Evolutionary conservation across 2,888 invertebrate genomes (phyloP).

Genomic region (Acholoe squamosa): DNA sequence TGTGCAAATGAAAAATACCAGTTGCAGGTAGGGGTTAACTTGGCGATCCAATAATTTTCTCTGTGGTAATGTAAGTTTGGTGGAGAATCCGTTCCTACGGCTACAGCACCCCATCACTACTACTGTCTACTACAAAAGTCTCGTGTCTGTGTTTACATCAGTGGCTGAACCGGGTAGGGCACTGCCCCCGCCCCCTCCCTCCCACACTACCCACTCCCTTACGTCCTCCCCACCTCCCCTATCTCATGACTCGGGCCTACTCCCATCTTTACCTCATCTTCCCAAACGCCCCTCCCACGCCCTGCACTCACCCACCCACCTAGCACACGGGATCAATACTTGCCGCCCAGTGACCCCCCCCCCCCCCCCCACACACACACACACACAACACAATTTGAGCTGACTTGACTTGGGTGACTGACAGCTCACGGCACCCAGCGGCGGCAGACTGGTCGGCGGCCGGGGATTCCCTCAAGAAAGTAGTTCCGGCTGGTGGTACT

Average conservation of each 20-base stretch:
- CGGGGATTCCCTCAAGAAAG: conserved; percentile 55
- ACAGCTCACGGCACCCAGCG: neutral
- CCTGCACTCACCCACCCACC: neutral
- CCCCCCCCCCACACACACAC: neutral
- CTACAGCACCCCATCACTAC: too few species aligned
- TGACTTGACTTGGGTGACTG: conserved; percentile 16
- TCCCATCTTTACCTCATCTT: neutral
- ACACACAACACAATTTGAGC: too few species aligned
- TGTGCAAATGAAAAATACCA: too few species aligned
- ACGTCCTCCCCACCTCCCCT: neutral
- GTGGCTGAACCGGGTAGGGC: neutral
- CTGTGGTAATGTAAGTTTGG: neutral
- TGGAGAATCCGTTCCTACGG: neutral
- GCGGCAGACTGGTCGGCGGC: neutral
- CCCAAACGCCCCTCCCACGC: neutral
- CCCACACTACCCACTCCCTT: neutral
- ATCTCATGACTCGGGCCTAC: neutral
- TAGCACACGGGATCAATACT: conserved; percentile 19
- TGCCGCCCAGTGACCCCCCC: conserved; percentile 28
- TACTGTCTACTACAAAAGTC: conserved; percentile 5
- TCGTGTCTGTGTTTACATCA: conserved; percentile 44
- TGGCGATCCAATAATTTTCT: too few species aligned
- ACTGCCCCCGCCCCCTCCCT: neutral
- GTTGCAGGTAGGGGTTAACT: too few species aligned
- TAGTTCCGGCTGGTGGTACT: conserved; percentile 37